A percentile compares a stretch with the other conserved stretches of the same genome.
These are phyloP conservation scores for Xiphophorus hellerii DNA, from an alignment of 2,113 vertebrate species.

Conservation along the genomic window DNA sequence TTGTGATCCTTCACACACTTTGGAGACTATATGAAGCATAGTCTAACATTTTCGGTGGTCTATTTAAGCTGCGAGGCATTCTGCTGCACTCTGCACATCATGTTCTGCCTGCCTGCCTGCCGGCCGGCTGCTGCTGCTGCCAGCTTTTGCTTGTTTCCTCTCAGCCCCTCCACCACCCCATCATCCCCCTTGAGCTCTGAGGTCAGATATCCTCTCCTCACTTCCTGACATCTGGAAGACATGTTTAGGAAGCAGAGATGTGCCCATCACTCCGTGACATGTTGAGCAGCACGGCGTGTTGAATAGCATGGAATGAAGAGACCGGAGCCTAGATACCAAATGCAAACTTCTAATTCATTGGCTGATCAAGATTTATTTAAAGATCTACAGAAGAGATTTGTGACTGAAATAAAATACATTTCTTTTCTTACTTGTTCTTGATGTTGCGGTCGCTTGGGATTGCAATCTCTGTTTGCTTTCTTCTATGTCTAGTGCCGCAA, in stretches of 20 bases:
- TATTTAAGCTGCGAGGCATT: neutral
- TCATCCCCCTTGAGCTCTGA: neutral
- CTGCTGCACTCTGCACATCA: neutral
- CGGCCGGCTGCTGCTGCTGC: neutral
- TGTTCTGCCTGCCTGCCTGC: neutral
- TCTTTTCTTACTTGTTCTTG: no score
- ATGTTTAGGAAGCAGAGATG: neutral
- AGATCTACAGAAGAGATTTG: neutral
- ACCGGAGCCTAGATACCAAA: neutral
- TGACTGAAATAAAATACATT: neutral
- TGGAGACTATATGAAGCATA: neutral
- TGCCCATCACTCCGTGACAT: neutral
- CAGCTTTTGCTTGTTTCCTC: neutral
- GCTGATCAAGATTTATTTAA: neutral
- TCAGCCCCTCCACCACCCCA: neutral
- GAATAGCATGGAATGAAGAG: neutral
- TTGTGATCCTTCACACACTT: neutral
- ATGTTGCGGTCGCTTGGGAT: no score
- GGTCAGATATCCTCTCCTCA: neutral
- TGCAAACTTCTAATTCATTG: neutral
- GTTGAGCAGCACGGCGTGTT: neutral
- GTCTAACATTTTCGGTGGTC: neutral
- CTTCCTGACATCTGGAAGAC: neutral
- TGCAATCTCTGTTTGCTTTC: no score
- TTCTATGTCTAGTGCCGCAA: no score